Evolutionary conservation across 1,140 invertebrate genomes (phyloP), one percentile per base, ranked within the genome.

Genomic region (Drosophila pachea): DNA sequence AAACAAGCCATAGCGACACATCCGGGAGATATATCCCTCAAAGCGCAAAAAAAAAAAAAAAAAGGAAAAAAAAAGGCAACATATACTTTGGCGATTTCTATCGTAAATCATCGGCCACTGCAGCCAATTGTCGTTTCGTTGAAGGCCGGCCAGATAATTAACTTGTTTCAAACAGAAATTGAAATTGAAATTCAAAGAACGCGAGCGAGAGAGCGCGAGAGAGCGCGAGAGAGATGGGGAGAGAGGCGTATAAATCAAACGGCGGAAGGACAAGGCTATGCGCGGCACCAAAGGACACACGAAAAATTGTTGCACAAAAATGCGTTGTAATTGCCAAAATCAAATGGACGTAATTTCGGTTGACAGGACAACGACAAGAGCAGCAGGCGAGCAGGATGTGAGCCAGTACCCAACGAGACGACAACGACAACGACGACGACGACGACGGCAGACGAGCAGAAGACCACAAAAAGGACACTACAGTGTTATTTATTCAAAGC

Each of bases 251-350:
- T 77, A 73, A 76, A 77, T 77, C 69, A 77, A 60, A 42, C 58
- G 31, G 16, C 11, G 33, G 7, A 33, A 12, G 47, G 29, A 40
- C 12, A 43, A 8, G 43, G 7, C 33, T 22, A 3, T 6, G 53
- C 22, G 22, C 22, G n/a, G n/a, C 22, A 14, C 48, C 64, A 72
- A 72, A 72, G 52, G 45, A 70, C 67, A 49, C 36, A 38, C 31
- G 45, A 35, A 7, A 78, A 78, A 81, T 79, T 86, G 79, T 86
- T 84, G 79, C 79, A 86, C 81, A 83, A 67, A 83, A 83, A 83
- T 84, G 81, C 79, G 81, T 79, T 84, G 79, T 84, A 84, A 84
- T 84, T 84, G 79, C 79, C 79, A 12, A 56, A 86, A 79, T 84
- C 79, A 86, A 84, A 84, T 86, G 76, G 69, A 73, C 66, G 73